phyloP scores from a whole-genome alignment of 92 coral and sea anemone species.

The Pocillopora grandis region DNA sequence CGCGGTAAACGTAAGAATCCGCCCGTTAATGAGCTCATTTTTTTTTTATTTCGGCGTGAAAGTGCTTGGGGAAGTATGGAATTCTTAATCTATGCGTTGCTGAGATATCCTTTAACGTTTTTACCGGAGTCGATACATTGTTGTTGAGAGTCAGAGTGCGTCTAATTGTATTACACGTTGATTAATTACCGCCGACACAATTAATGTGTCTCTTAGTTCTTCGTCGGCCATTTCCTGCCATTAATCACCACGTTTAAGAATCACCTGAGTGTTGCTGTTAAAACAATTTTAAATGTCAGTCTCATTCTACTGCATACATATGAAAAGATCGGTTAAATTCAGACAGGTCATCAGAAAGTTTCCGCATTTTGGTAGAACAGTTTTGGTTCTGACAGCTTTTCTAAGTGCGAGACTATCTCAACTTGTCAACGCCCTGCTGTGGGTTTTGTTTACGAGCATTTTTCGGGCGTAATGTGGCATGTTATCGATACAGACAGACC shows the following conservation, averaged over 20 bases:
- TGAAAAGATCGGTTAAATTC: background rate
- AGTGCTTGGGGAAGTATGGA: background rate
- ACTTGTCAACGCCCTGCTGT: conserved; percentile 21
- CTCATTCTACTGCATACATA: background rate
- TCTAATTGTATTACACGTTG: conserved; percentile 42
- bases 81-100: too few relatives aligned
- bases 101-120: background rate
- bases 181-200: conserved; percentile 36
- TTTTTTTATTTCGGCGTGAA: background rate
- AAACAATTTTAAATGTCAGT: conserved; percentile 13
- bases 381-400: background rate
- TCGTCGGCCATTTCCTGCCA: conserved; percentile 48
- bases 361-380: background rate
- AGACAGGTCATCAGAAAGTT: background rate
- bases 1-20: background rate
- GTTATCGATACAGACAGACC: conserved; percentile 15
- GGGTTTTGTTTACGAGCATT: conserved; percentile 20
- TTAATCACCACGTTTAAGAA: conserved; percentile 44
- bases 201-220: conserved; percentile 36
- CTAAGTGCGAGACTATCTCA: conserved; percentile 3
- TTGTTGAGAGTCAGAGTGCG: conserved; percentile 9
- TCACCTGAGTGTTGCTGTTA: conserved; percentile 17
- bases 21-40: background rate
- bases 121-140: background rate
- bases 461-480: conserved; percentile 10